Base-by-base conservation (phyloP, 53 echinoderm and acorn worm species). In the Pentamera pediparva region DNA sequence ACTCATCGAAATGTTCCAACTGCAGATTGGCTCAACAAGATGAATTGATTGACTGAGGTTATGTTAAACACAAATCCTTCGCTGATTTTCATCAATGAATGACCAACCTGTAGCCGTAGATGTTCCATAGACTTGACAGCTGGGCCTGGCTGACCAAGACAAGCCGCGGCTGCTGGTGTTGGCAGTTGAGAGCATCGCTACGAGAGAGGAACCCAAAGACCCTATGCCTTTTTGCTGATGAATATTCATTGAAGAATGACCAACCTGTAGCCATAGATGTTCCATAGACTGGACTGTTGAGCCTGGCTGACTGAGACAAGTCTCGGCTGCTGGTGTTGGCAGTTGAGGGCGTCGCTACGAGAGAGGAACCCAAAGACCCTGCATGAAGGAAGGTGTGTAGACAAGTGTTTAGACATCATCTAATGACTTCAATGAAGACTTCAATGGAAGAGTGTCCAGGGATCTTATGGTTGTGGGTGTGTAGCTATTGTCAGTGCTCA, bases 191-290 rank as follows among this genome's bases (percentile, higher is more conserved):
- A 34, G 88, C 88, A 80, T 96, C 91, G 50, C 91, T 96, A 5
- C 85, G 79, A 71, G 35, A 57, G 13, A 96, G 76, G 54, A 88
- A 96, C 36, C 87, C 85, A 77, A 96, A 91, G 21, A 91, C 87
- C 32, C 96, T 96, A 56, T n/a, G n/a, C n/a, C n/a, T n/a, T n/a
- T n/a, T n/a, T n/a, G n/a, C n/a, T n/a, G n/a, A n/a, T n/a, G n/a
- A n/a, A n/a, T n/a, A n/a, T n/a, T n/a, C n/a, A n/a, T n/a, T n/a
- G n/a, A n/a, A n/a, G n/a, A n/a, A n/a, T n/a, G n/a, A n/a, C n/a
- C n/a, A n/a, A 93, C 93, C 96, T 91, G 53, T 96, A 80, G 22
- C 96, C 96, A 50, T 96, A 96, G 83, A 96, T 83, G 45, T 83
- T 78, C 96, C 96, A 96, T 35, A 96, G 82, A 54, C 87, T 85